Base-by-base conservation (phyloP, 2,888 invertebrate species). In the Capitulum mitella region DNA sequence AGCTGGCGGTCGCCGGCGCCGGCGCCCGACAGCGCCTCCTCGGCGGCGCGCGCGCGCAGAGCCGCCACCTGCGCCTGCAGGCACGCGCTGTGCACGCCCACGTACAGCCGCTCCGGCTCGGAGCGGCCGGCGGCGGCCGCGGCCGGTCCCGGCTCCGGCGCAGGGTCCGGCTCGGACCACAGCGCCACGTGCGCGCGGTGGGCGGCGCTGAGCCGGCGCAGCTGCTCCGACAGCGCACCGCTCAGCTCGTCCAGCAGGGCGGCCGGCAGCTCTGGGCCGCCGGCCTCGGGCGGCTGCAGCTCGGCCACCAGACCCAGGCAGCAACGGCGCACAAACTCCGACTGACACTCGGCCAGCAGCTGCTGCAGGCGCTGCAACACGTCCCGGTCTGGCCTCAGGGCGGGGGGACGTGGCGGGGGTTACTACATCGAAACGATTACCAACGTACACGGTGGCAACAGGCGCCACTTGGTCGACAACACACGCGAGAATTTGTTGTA, bases 1-100 rank as follows among this genome's bases (percentile, higher is more conserved):
- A 70, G 37, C 37, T 37, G 16, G 16, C 37, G 19, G 37, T 70
- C 64, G 32, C 32, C 32, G 19, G n/a, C n/a, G n/a, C n/a, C n/a
- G n/a, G n/a, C n/a, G n/a, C 6, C 61, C 8, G 70, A 19, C 37
- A 70, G 70, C 14, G 37, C 70, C 22, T 37, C 37, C 37, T 70
- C 70, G 22, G 37, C 37, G 5, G 70, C 70, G 22, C 70, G 70
- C 34, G 37, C 70, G 22, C 70, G 34, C 70, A 70, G 70, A 37
- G 70, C 70, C 70, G 37, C 70, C 70, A 70, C 70, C 70, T 70
- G 70, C 5, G 70, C 70, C 70, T 70, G 70, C 34, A 70, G 70
- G 32, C 70, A 70, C 37, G 37, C 70, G 70, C 70, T 37, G 70
- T 70, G 70, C 3, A 70, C 37, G 37, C 70, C 37, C 37, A 70